These are phyloP conservation scores for Trissonchulus latispiculum DNA, from an alignment of 2,888 invertebrate genomes.

Conservation along the genomic window DNA sequence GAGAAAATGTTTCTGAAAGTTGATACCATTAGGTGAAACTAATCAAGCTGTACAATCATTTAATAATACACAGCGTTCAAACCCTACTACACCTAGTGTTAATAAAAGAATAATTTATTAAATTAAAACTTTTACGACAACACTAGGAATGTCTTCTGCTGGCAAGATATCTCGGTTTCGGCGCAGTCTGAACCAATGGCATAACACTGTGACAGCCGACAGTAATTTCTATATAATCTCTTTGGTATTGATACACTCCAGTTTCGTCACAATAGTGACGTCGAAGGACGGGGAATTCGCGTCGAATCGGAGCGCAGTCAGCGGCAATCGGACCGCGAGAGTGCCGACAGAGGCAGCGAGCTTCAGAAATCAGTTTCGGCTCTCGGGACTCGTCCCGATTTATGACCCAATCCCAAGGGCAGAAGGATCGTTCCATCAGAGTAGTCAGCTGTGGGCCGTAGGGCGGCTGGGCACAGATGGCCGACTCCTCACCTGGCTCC, in stretches of 20 bases:
- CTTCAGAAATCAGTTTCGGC: constrained; percentile 37
- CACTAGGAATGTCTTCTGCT: constrained; percentile 31
- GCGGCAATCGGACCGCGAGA: constrained; percentile 34
- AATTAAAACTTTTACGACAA: too few species aligned
- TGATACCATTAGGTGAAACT: too few species aligned
- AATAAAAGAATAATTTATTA: too few species aligned
- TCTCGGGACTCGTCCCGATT: constrained; percentile 37
- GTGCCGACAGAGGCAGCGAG: constrained; percentile 35
- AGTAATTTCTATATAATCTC: constrained; percentile 29
- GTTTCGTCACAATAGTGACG: constrained; percentile 33
- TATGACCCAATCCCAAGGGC: constrained; percentile 28
- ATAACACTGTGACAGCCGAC: constrained; percentile 35
- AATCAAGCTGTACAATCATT: too few species aligned
- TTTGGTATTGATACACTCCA: constrained; percentile 27
- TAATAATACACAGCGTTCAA: too few species aligned
- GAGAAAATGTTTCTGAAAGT: too few species aligned
- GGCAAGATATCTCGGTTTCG: neutral
- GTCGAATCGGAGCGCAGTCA: constrained; percentile 34
- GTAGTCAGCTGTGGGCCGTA: neutral
- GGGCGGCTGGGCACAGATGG: neutral
- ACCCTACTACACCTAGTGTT: too few species aligned
- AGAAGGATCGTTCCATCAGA: constrained; percentile 19
- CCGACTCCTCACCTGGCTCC: neutral
- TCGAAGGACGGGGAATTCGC: constrained; percentile 35
- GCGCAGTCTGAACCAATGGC: neutral